phyloP scores from a whole-genome alignment of 2,797 vertebrate genomes.

The Sebastes steindachneri region DNA sequence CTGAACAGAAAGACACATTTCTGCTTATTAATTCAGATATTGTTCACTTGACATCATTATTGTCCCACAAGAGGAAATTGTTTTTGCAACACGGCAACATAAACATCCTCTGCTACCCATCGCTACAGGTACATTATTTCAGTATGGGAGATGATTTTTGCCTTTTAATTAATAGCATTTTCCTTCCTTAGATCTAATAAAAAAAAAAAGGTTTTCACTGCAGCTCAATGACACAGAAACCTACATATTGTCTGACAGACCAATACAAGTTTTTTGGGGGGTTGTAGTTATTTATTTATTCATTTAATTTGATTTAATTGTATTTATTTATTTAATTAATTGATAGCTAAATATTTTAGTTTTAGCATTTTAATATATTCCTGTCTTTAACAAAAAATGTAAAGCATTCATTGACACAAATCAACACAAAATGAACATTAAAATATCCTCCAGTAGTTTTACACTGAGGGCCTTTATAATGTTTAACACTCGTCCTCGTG shows the following conservation, averaged over 20 bases:
- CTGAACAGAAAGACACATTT: background rate
- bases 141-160: background rate
- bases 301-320: too few species aligned
- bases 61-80: background rate
- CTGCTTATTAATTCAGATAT: background rate
- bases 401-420: background rate
- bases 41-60: background rate
- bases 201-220: background rate
- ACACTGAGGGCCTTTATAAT: background rate
- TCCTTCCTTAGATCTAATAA: accelerated
- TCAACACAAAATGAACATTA: background rate
- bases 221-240: background rate
- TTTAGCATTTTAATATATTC: background rate
- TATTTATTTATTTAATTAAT: too few species aligned
- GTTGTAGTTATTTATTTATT: background rate
- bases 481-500: background rate
- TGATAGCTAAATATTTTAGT: background rate
- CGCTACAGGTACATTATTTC: background rate
- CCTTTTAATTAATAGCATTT: background rate
- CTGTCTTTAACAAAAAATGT: background rate
- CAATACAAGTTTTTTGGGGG: too few species aligned
- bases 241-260: background rate
- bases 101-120: background rate
- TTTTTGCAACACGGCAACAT: background rate
- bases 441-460: background rate